A percentile compares a stretch with the other conserved stretches of the same genome.
These are phyloP conservation scores for Malurus melanocephalus DNA, from an alignment of 2,113 vertebrate genomes.

Conservation along the genomic window DNA sequence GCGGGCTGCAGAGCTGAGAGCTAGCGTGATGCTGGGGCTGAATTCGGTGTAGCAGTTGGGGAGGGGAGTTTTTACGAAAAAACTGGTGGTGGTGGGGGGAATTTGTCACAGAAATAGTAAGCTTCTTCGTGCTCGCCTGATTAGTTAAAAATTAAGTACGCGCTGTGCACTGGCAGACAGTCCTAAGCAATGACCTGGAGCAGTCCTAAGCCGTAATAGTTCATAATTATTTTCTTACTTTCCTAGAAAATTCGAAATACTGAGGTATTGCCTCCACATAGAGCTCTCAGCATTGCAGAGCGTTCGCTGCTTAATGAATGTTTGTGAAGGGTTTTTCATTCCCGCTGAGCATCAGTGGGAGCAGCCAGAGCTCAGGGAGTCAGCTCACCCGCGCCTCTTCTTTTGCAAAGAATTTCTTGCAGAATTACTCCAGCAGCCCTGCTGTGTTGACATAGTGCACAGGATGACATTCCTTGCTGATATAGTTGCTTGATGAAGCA, in stretches of 20 bases:
- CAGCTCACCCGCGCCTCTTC: neutral
- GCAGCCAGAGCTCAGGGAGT: neutral
- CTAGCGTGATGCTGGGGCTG: neutral
- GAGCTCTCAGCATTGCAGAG: neutral
- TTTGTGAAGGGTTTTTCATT: slow-evolving; percentile 14
- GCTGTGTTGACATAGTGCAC: neutral
- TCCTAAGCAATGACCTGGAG: neutral
- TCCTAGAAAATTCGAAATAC: neutral
- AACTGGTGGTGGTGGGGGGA: neutral
- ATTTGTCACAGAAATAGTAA: slow-evolving; percentile 7
- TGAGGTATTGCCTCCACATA: neutral
- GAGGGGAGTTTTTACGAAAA: neutral
- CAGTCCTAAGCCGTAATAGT: neutral
- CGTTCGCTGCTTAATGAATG: neutral
- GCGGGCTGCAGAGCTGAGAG: neutral
- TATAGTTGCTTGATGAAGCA: neutral
- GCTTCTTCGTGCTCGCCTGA: neutral
- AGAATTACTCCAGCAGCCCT: neutral
- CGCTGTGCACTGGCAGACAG: neutral
- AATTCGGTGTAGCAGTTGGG: neutral
- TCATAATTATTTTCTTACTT: neutral
- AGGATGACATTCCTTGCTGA: neutral
- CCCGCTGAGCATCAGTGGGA: neutral
- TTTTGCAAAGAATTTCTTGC: neutral
- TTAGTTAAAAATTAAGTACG: neutral